Percentiles rank a stretch among this genome's conserved stretches.
Conservation (phyloP, 1,140 invertebrate genomes). For the Elymnias hypermnestra region DNA sequence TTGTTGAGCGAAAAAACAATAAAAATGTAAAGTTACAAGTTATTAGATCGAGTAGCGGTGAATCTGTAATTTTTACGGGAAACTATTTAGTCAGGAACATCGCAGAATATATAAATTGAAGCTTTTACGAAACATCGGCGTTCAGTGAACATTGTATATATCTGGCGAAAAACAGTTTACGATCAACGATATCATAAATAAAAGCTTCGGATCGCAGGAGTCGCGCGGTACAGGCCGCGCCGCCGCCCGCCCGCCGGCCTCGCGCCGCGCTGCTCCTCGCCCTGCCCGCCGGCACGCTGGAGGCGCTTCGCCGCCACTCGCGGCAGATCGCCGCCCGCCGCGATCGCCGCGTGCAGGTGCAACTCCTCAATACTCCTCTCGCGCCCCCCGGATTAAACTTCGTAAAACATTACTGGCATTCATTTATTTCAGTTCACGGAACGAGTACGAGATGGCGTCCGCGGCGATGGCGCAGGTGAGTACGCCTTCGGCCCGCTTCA, state of each 20-base stretch:
- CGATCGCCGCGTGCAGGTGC: conserved; percentile 82
- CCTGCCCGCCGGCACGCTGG: conserved; percentile 69
- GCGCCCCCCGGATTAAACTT: conserved; percentile 4
- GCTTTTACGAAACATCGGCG: background rate
- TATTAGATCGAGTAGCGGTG: too few relatives aligned
- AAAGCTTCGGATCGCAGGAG: conserved; percentile 31
- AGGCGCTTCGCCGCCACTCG: conserved; percentile 82
- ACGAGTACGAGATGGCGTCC: conserved; percentile 48
- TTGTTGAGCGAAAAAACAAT: too few relatives aligned
- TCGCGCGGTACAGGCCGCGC: conserved; percentile 3
- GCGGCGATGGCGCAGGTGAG: too few relatives aligned
- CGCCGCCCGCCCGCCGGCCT: conserved; percentile 15
- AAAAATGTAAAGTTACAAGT: too few relatives aligned
- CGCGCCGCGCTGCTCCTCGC: too few relatives aligned
- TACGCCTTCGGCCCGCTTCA: too few relatives aligned
- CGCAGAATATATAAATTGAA: conserved; percentile 16
- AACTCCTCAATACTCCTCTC: background rate
- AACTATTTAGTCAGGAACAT: too few relatives aligned
- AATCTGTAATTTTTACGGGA: too few relatives aligned
- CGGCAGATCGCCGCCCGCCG: conserved; percentile 82
- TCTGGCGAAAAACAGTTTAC: conserved; percentile 13
- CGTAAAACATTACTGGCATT: too few relatives aligned
- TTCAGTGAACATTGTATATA: background rate
- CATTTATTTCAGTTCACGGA: conserved; percentile 58
- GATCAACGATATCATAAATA: conserved; percentile 34